Conservation (phyloP, 2,888 invertebrate genomes). For the Lobophora halterata region DNA sequence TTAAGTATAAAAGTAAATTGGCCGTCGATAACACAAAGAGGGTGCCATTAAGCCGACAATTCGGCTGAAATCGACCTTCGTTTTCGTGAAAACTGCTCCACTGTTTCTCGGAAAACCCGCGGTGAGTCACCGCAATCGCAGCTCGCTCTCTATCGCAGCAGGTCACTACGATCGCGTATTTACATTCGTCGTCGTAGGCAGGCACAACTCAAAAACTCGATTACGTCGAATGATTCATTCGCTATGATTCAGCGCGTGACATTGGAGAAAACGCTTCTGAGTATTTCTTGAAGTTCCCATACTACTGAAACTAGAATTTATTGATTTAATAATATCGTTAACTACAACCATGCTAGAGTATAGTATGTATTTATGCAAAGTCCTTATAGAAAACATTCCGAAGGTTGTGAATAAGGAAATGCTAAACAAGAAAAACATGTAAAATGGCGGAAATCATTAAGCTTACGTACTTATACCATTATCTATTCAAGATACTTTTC, state of each 20-base stretch:
- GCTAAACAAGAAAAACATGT: constrained; percentile 49
- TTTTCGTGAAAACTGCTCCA: constrained; percentile 73
- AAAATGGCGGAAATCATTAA: constrained; percentile 39
- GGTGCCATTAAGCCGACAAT: constrained; percentile 41
- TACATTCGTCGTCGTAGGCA: constrained; percentile 71
- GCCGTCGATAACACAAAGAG: constrained; percentile 38
- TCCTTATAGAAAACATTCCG: constrained; percentile 29
- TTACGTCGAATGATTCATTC: constrained; percentile 75
- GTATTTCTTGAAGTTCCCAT: constrained; percentile 28
- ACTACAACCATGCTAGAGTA: not conserved
- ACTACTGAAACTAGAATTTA: constrained; percentile 4
- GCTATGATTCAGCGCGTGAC: constrained; percentile 71
- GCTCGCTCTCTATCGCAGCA: constrained; percentile 65
- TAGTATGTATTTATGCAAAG: constrained; percentile 19
- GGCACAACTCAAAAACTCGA: constrained; percentile 78
- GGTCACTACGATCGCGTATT: constrained; percentile 73
- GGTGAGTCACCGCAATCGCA: constrained; percentile 61
- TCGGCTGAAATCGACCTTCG: constrained; percentile 59
- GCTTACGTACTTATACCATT: constrained; percentile 13
- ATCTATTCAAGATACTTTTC: constrained; percentile 10
- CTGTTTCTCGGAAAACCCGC: constrained; percentile 77
- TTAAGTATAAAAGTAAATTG: constrained; percentile 40
- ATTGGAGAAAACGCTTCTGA: constrained; percentile 50
- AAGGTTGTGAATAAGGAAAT: constrained; percentile 48
- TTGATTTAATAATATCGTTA: constrained; percentile 1